phyloP scores from a whole-genome alignment of 2,888 invertebrate genomes.

The Anoncus sp. region DNA sequence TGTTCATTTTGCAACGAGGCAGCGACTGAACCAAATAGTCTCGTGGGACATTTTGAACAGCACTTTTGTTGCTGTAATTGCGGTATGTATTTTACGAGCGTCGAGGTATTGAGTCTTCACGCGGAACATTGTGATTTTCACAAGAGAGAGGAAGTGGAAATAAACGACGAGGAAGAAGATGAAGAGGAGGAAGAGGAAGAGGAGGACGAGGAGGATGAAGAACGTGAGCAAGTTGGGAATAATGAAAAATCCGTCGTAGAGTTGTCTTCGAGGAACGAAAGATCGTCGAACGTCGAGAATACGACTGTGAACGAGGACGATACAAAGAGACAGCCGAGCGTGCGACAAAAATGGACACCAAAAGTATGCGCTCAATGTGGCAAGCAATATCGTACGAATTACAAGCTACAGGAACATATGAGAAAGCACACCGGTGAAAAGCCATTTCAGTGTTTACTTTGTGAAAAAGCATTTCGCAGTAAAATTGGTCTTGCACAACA shows the following conservation, averaged over 20 bases:
- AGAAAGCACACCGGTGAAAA: slow-evolving; percentile 86
- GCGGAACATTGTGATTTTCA: slow-evolving; percentile 74
- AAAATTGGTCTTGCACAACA: slow-evolving; percentile 86
- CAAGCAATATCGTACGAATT: slow-evolving; percentile 86
- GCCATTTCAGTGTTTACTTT: slow-evolving; percentile 85
- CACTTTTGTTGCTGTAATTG: slow-evolving; percentile 82
- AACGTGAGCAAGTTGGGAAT: neutral
- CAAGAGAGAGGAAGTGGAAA: slow-evolving; percentile 64
- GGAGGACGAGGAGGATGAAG: neutral
- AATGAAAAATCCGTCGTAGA: neutral
- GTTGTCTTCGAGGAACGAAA: neutral
- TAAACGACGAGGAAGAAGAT: slow-evolving; percentile 40
- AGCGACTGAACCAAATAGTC: slow-evolving; percentile 74
- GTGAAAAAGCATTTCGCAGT: slow-evolving; percentile 86
- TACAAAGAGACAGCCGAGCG: slow-evolving; percentile 76
- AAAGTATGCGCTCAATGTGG: slow-evolving; percentile 85
- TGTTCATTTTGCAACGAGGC: slow-evolving; percentile 82
- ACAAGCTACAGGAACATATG: slow-evolving; percentile 86
- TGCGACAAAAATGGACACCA: slow-evolving; percentile 81
- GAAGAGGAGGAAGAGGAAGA: slow-evolving; percentile 1
- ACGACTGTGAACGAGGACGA: slow-evolving; percentile 61
- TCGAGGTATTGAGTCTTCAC: slow-evolving; percentile 82
- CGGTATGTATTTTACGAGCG: slow-evolving; percentile 82
- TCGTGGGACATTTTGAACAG: slow-evolving; percentile 78
- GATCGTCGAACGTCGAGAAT: slow-evolving; percentile 26